A percentile compares a stretch with the other conserved stretches of the same genome.
These are phyloP conservation scores for Ecdyonurus torrentis DNA, from an alignment of 2,888 invertebrate genomes.

Conservation along the genomic window DNA sequence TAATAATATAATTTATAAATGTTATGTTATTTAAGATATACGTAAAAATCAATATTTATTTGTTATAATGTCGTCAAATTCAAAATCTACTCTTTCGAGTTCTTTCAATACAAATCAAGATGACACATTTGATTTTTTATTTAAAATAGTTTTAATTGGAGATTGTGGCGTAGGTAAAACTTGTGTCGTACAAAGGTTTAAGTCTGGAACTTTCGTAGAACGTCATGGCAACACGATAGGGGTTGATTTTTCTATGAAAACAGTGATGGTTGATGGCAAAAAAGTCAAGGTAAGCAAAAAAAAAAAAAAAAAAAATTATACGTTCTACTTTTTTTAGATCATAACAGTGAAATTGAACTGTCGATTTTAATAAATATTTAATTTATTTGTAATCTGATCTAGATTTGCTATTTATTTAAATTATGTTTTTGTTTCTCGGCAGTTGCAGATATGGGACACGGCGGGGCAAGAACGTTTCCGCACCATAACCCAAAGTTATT, in stretches of 20 bases:
- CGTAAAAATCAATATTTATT: neutral
- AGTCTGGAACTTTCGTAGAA: slow-evolving; percentile 89
- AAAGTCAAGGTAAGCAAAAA: slow-evolving; percentile 93
- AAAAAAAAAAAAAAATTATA: no score
- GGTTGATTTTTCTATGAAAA: slow-evolving; percentile 98
- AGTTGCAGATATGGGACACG: slow-evolving; percentile 95
- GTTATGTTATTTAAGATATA: neutral
- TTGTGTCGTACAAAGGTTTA: slow-evolving; percentile 87
- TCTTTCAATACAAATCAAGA: slow-evolving; percentile 34
- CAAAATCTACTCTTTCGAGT: neutral
- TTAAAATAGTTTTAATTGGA: slow-evolving; percentile 88
- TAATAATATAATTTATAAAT: neutral
- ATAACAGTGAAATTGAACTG: slow-evolving; percentile 6
- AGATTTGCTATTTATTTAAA: neutral
- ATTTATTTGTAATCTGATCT: neutral
- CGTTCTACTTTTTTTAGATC: no score
- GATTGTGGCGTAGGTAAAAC: slow-evolving; percentile 86
- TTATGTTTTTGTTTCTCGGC: slow-evolving; percentile 19
- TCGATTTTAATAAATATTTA: slow-evolving; percentile 13
- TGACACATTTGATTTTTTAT: slow-evolving; percentile 81
- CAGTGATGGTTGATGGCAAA: slow-evolving; percentile 81
- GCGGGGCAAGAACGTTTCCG: slow-evolving; percentile 93
- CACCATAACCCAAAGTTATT: slow-evolving; percentile 94
- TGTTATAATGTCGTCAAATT: neutral
- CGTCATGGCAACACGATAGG: slow-evolving; percentile 93